Conservation (phyloP, 1,140 invertebrate species). For the Drosophila sp. region DNA sequence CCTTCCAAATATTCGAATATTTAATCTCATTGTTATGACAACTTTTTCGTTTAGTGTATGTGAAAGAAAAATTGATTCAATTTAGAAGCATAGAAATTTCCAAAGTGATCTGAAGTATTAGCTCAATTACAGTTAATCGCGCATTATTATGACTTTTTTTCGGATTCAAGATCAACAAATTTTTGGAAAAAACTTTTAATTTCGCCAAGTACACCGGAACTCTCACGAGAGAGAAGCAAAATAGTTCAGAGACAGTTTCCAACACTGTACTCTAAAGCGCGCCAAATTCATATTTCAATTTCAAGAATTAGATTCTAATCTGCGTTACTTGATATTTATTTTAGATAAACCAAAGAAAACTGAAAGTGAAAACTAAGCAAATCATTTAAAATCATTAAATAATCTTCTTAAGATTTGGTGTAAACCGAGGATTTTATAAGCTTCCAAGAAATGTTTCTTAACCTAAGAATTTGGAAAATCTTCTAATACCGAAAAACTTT, state of each 20-base stretch:
- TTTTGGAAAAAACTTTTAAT: not conserved
- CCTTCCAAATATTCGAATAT: not conserved
- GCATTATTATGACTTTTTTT: not conserved
- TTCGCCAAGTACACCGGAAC: not conserved
- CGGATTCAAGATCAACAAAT: conserved; percentile 1
- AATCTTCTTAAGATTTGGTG: too few species aligned
- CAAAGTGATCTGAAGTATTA: not conserved
- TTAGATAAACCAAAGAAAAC: too few species aligned
- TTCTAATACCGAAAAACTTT: too few species aligned
- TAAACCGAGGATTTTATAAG: too few species aligned
- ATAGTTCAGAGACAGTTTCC: not conserved
- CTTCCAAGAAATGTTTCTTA: too few species aligned
- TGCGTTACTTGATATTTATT: too few species aligned
- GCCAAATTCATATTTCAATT: not conserved
- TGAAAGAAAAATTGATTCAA: not conserved
- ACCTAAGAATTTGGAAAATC: too few species aligned
- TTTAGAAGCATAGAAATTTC: not conserved
- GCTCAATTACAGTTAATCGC: conserved; percentile 3
- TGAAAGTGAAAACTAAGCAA: too few species aligned
- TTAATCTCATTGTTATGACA: not conserved
- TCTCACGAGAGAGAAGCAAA: not conserved
- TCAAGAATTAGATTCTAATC: not conserved
- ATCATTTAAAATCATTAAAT: too few species aligned
- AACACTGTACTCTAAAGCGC: not conserved
- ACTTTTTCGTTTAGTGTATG: not conserved